Conservation (phyloP, 2,113 vertebrate species). For the Setophaga kirtlandii region DNA sequence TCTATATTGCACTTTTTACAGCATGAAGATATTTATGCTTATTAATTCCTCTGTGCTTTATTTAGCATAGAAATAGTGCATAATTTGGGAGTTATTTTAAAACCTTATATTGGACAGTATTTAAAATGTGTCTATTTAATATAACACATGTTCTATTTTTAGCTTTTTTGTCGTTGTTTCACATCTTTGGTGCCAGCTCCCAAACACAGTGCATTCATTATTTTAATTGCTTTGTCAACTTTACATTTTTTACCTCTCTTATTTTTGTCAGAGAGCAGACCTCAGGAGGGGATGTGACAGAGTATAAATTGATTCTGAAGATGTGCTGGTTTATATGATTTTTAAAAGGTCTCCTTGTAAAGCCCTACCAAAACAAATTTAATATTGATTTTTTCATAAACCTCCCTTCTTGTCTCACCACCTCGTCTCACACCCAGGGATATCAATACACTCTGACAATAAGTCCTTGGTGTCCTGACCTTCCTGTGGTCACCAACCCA, state of each 20-base stretch:
- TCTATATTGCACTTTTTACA: neutral
- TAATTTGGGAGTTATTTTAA: neutral
- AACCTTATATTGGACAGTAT: neutral
- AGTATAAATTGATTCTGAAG: neutral
- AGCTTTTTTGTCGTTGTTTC: neutral
- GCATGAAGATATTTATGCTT: neutral
- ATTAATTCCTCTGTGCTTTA: constrained; percentile 7
- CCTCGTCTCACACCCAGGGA: neutral
- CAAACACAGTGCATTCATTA: neutral
- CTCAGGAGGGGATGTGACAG: neutral
- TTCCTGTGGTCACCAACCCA: neutral
- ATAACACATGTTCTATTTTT: neutral
- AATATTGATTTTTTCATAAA: constrained; percentile 33
- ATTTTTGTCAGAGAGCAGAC: neutral
- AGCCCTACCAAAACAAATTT: constrained; percentile 20
- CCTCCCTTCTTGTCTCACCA: neutral
- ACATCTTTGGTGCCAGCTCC: neutral
- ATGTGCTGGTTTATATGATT: neutral
- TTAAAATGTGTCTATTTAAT: neutral
- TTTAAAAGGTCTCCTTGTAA: constrained; percentile 14
- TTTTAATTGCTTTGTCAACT: constrained; percentile 10
- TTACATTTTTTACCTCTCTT: neutral
- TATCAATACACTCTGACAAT: neutral
- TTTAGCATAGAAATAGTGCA: neutral
- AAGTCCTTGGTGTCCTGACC: neutral